These are phyloP conservation scores for Chaitophorus viminalis DNA, from an alignment of 2,888 invertebrate genomes.

Conservation along the genomic window DNA sequence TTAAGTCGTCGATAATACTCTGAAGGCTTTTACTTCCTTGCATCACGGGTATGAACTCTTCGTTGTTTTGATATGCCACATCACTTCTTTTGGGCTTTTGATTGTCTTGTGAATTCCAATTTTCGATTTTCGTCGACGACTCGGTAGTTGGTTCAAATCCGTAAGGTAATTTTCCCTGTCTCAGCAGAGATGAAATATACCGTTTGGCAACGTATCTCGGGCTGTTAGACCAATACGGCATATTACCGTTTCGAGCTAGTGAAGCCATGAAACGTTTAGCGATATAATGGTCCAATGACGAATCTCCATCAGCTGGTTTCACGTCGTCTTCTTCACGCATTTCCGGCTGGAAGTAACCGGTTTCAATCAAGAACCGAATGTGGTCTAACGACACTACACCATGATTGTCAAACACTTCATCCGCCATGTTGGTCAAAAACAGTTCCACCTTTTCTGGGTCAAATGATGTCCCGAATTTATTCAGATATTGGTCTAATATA, in stretches of 20 bases:
- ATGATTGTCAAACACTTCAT: constrained; percentile 62
- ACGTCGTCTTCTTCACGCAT: constrained; percentile 64
- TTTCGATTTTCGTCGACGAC: not conserved
- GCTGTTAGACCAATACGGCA: constrained; percentile 61
- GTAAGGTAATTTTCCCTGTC: constrained; percentile 65
- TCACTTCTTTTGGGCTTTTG: constrained; percentile 28
- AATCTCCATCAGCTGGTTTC: constrained; percentile 62
- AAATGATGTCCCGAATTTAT: constrained; percentile 57
- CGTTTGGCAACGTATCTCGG: constrained; percentile 65
- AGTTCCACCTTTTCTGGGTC: constrained; percentile 63
- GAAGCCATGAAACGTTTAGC: constrained; percentile 42
- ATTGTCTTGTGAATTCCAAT: not conserved
- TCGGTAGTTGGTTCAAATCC: constrained; percentile 63
- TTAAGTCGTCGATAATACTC: constrained; percentile 50
- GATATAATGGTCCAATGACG: constrained; percentile 37
- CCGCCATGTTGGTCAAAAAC: constrained; percentile 62
- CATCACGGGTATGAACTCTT: constrained; percentile 59
- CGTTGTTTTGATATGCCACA: not conserved
- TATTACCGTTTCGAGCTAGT: constrained; percentile 25
- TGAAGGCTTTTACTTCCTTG: constrained; percentile 50
- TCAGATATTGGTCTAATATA: constrained; percentile 52
- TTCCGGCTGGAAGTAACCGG: constrained; percentile 65
- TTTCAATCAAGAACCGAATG: constrained; percentile 65
- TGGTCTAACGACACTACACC: constrained; percentile 64
- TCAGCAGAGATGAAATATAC: constrained; percentile 65